These are phyloP conservation scores for Hypomesus transpacificus DNA, from an alignment of 2,113 vertebrate species.

Conservation along the genomic window DNA sequence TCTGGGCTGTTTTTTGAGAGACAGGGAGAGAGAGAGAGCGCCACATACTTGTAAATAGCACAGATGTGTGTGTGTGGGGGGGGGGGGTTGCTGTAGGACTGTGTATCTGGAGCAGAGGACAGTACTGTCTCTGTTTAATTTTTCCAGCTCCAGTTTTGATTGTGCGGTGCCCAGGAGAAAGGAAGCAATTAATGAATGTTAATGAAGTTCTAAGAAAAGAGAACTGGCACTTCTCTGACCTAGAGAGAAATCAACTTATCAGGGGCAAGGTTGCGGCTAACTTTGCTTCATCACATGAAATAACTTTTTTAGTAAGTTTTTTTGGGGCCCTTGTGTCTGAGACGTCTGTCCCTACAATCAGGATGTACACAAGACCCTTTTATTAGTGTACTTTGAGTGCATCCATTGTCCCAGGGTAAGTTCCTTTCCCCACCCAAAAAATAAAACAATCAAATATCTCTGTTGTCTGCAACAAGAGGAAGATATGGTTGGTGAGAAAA, in stretches of 20 bases:
- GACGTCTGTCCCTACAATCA: too few species aligned
- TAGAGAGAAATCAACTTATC: constrained; percentile 58
- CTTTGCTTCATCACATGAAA: neutral
- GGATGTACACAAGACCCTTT: too few species aligned
- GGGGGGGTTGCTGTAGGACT: constrained; percentile 15
- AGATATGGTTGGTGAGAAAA: constrained; percentile 11
- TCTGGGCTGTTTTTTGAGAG: constrained; percentile 10
- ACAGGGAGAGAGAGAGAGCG: neutral
- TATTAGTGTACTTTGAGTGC: too few species aligned
- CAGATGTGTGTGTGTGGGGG: constrained; percentile 4
- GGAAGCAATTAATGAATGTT: constrained; percentile 75
- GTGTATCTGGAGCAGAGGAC: constrained; percentile 60
- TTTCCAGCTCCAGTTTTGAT: constrained; percentile 59
- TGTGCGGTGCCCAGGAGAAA: constrained; percentile 63
- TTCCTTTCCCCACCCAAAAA: neutral
- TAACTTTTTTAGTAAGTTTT: neutral
- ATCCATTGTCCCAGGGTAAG: neutral
- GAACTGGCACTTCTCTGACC: constrained; percentile 51
- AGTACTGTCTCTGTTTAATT: constrained; percentile 37
- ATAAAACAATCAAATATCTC: too few species aligned
- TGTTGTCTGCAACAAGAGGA: neutral
- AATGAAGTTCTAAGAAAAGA: constrained; percentile 78
- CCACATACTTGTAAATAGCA: neutral
- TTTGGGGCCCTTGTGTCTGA: neutral
- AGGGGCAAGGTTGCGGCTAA: constrained; percentile 54